phyloP scores from a whole-genome alignment of 2,113 vertebrate species.

The Phalacrocorax aristotelis region DNA sequence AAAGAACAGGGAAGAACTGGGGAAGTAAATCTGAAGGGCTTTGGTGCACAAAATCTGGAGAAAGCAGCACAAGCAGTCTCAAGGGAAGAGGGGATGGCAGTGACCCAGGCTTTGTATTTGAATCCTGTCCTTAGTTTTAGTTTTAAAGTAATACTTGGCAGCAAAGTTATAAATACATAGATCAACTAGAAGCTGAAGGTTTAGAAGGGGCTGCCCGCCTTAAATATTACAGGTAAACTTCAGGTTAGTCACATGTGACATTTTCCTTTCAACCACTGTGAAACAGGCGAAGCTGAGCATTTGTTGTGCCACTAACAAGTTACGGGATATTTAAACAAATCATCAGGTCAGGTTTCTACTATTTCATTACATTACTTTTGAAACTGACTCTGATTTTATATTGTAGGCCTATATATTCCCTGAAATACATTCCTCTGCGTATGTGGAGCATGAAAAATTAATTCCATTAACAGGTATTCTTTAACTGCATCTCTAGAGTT shows the following conservation, averaged over 20 bases:
- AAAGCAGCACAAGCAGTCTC: not conserved
- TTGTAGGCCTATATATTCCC: not conserved
- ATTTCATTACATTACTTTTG: not conserved
- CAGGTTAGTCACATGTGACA: not conserved
- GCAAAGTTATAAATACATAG: not conserved
- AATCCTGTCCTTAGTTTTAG: not conserved
- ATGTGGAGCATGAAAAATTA: slow-evolving; percentile 43
- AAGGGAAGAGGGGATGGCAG: not conserved
- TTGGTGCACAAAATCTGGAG: not conserved
- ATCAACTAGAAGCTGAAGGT: not conserved
- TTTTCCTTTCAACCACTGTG: not conserved
- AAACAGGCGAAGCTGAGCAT: not conserved
- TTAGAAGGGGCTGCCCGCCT: not conserved
- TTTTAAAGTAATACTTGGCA: not conserved
- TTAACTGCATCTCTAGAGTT: not conserved
- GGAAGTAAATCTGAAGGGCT: not conserved
- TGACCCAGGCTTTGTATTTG: not conserved
- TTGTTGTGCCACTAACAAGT: not conserved
- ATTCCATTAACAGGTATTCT: slow-evolving; percentile 56
- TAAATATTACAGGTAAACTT: not conserved
- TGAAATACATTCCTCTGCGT: not conserved
- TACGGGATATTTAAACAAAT: not conserved
- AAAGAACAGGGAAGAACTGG: not conserved
- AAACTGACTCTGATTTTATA: not conserved
- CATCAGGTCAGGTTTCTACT: not conserved